Evolutionary conservation across 2,888 invertebrate species (phyloP).

Genomic region (Drosophila antonietae): DNA sequence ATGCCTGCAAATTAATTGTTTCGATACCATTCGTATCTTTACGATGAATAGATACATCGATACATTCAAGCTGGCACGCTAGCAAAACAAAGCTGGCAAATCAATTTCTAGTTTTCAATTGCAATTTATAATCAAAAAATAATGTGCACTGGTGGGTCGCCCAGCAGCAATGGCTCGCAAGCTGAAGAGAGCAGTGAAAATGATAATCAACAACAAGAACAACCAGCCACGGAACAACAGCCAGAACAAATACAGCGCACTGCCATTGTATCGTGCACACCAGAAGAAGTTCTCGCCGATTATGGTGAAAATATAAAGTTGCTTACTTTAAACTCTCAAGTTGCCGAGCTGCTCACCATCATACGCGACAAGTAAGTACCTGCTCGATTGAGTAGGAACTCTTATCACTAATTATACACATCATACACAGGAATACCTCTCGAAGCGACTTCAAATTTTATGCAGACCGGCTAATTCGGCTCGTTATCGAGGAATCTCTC

Average conservation of each 20-base stretch:
- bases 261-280: slow-evolving; percentile 55
- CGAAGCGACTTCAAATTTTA: slow-evolving; percentile 99
- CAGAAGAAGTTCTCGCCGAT: slow-evolving; percentile 73
- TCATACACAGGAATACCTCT: slow-evolving; percentile 90
- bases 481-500: slow-evolving; percentile 98
- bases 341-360: slow-evolving; percentile 91
- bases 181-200: slow-evolving; percentile 49
- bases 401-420: neutral
- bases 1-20: neutral
- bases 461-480: slow-evolving; percentile 97
- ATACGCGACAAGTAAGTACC: slow-evolving; percentile 91
- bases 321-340: slow-evolving; percentile 82
- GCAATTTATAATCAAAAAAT: slow-evolving; percentile 3
- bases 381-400: neutral
- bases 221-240: slow-evolving; percentile 22
- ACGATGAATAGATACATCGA: slow-evolving; percentile 18
- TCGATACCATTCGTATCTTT: neutral
- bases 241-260: slow-evolving; percentile 24
- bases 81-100: slow-evolving; percentile 23
- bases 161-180: slow-evolving; percentile 67
- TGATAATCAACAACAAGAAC: slow-evolving; percentile 32
- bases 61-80: slow-evolving; percentile 24
- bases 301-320: slow-evolving; percentile 83
- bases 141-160: slow-evolving; percentile 71
- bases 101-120: neutral